Conservation (phyloP, 2,888 invertebrate genomes). For the Epicampocera succincta region DNA sequence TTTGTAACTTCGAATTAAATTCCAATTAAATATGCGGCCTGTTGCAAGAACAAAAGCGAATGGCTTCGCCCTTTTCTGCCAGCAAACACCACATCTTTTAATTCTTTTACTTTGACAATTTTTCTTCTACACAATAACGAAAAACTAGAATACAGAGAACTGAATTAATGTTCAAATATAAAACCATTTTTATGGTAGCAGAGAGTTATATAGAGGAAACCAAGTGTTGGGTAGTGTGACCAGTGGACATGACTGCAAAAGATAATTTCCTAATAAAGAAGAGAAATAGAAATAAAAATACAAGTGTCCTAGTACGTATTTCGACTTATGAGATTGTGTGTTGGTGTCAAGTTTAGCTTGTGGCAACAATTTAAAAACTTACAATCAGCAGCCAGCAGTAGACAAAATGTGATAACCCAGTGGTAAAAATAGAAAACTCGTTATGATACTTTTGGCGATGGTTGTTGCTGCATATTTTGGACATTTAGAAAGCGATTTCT, state of each 20-base stretch:
- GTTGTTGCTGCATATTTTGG: too few relatives aligned
- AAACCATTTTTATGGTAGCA: slow-evolving; percentile 7
- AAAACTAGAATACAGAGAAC: not conserved
- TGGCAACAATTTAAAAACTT: slow-evolving; percentile 59
- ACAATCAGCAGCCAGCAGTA: slow-evolving; percentile 45
- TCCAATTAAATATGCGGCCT: too few relatives aligned
- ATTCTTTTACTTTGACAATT: not conserved
- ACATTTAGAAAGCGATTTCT: too few relatives aligned
- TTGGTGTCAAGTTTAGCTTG: slow-evolving; percentile 46
- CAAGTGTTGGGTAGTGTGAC: not conserved
- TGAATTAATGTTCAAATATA: slow-evolving; percentile 7
- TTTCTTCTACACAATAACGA: not conserved
- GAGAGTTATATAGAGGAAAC: slow-evolving; percentile 1
- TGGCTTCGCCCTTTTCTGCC: too few relatives aligned
- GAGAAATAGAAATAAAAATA: too few relatives aligned
- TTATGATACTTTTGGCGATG: too few relatives aligned
- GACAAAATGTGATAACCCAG: slow-evolving; percentile 1
- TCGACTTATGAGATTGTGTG: slow-evolving; percentile 9
- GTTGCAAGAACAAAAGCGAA: too few relatives aligned
- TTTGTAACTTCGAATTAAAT: too few relatives aligned
- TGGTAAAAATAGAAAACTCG: too few relatives aligned
- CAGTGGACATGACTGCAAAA: slow-evolving; percentile 27
- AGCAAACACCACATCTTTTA: too few relatives aligned
- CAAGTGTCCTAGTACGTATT: too few relatives aligned
- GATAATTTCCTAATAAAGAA: not conserved